These are phyloP conservation scores for Aspidapion aeneum DNA, from an alignment of 2,888 invertebrate genomes.

Conservation along the genomic window DNA sequence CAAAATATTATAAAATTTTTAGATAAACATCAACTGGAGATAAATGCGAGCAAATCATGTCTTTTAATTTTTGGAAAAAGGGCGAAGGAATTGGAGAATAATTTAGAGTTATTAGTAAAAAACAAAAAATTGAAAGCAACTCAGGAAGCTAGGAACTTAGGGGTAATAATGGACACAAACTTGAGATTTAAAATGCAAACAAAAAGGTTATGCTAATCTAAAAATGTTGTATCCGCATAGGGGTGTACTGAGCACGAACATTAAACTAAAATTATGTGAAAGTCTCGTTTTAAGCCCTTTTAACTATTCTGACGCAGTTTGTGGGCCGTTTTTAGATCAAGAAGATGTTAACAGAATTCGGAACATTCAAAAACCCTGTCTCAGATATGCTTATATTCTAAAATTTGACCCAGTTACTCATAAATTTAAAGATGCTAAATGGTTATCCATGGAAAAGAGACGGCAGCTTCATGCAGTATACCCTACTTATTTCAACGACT, in stretches of 20 bases:
- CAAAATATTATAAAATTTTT: not conserved
- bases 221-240: conserved; percentile 7
- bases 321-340: not conserved
- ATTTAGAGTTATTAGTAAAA: no score
- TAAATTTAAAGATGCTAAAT: no score
- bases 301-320: not conserved
- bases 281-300: not conserved
- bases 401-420: no score
- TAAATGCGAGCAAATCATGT: not conserved
- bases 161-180: no score
- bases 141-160: no score
- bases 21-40: not conserved
- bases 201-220: conserved; percentile 10
- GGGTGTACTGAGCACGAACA: not conserved
- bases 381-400: no score
- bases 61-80: not conserved
- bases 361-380: no score
- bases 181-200: no score
- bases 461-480: no score
- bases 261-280: conserved; percentile 1
- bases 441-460: no score
- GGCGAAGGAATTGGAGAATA: not conserved
- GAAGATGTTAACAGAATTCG: not conserved
- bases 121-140: no score
- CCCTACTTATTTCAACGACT: not conserved